Conservation (phyloP, 2,113 vertebrate genomes). For the Oryzias curvinotus region DNA sequence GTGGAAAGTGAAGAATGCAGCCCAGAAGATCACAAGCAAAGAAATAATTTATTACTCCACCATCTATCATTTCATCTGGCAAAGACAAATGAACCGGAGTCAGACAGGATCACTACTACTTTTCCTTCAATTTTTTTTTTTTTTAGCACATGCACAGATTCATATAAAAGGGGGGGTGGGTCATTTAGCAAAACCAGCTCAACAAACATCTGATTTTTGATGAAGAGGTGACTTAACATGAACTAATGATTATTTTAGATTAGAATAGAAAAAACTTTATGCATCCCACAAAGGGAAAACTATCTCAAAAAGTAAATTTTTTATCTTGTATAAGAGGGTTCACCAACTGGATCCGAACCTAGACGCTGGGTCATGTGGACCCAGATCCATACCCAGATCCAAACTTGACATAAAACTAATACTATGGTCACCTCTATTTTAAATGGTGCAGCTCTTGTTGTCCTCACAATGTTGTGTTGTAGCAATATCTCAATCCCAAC, state of each 20-base stretch:
- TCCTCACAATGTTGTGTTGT: no score
- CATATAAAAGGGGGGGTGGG: slow-evolving; percentile 17
- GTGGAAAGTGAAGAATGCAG: slow-evolving; percentile 67
- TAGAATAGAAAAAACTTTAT: no score
- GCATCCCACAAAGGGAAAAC: no score
- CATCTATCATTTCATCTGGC: slow-evolving; percentile 66
- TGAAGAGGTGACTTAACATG: slow-evolving; percentile 29
- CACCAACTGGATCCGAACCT: no score
- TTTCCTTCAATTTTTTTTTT: slow-evolving; percentile 46
- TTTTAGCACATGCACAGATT: slow-evolving; percentile 16
- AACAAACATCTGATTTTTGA: slow-evolving; percentile 50
- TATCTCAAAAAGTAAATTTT: background rate
- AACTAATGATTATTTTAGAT: slow-evolving; percentile 47
- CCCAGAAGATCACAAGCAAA: slow-evolving; percentile 69
- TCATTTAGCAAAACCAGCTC: slow-evolving; percentile 55
- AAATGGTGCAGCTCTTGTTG: no score
- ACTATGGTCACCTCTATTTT: no score
- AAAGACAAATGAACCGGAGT: slow-evolving; percentile 65
- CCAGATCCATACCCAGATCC: no score
- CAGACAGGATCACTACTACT: slow-evolving; percentile 53
- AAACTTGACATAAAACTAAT: no score
- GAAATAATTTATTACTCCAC: slow-evolving; percentile 71
- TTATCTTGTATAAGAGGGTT: no score
- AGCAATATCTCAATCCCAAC: no score
- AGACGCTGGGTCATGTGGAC: no score